Evolutionary conservation across 2,888 invertebrate genomes (phyloP), one percentile per base, ranked within the genome.

Genomic region (Drosophila gaucha): DNA sequence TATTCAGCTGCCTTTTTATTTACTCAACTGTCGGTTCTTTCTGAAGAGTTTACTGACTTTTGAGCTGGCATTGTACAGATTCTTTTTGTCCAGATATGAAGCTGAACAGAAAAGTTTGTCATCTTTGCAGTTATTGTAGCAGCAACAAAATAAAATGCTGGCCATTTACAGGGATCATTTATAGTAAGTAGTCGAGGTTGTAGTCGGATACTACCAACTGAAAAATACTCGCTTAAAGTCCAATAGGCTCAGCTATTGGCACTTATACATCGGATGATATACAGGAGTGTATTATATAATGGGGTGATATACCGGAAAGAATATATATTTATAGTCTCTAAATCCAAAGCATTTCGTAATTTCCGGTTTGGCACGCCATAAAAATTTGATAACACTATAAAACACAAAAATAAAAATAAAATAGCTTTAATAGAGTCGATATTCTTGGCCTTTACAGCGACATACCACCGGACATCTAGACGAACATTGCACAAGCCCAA

Each of bases 41-140:
- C 10, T 8, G 20, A 14, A 14, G 38, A 59, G 43, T 55, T 55
- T 43, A 28, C 26, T 43, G 30, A 35, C 54, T 57, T 56, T 33
- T 10, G 16, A 59, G 51, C 47, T 54, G 46, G 28, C 33, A 50
- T 63, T 67, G 44, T 56, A 24, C 33, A 49, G 47, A 56, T 63
- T 56, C 47, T 51, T 59, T 30, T 68, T 68, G 72, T 56, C 59
- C 64, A 58, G 64, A 52, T 72, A 68, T 64, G 54, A 56, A 68
- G 28, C 52, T 46, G 10, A 50, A 28, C 50, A 36, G 1, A 3
- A 39, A 55, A 62, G 35, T 62, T 60, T 52, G 3, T 35, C 12
- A 36, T 46, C 31, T 9, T 20, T 52, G 6, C 16, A 8, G 16
- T 10, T 9, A 10, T 10, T 28, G 18, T 16, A n/a, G n/a, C 33